phyloP scores from a whole-genome alignment of 2,113 vertebrate genomes.

The Tachysurus vachellii region DNA sequence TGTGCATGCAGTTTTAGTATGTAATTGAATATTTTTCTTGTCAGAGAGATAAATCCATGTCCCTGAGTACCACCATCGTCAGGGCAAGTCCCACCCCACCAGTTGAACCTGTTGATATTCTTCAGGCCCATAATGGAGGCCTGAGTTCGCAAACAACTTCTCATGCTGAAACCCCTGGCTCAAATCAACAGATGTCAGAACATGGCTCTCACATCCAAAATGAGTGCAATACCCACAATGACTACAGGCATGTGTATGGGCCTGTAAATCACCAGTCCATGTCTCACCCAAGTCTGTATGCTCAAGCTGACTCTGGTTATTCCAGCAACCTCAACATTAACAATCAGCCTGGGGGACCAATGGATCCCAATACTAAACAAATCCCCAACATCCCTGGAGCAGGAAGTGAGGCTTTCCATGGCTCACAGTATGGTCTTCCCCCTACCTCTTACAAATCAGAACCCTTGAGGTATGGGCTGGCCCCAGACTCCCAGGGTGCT shows the following conservation, averaged over 20 bases:
- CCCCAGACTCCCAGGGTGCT: constrained; percentile 56
- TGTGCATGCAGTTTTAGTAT: neutral
- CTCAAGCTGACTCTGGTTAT: constrained; percentile 72
- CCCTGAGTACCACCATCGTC: constrained; percentile 90
- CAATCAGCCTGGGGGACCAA: constrained; percentile 53
- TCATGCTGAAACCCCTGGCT: constrained; percentile 3
- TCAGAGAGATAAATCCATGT: constrained; percentile 76
- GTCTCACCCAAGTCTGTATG: constrained; percentile 47
- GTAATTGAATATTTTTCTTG: constrained; percentile 12
- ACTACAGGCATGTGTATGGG: constrained; percentile 33
- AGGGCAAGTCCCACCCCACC: constrained; percentile 80
- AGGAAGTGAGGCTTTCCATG: constrained; percentile 22
- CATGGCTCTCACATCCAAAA: constrained; percentile 60
- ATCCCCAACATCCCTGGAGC: constrained; percentile 51
- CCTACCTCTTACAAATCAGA: constrained; percentile 58
- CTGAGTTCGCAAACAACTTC: constrained; percentile 48
- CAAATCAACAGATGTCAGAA: constrained; percentile 44
- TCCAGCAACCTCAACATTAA: constrained; percentile 72
- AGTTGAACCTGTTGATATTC: constrained; percentile 59
- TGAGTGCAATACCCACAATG: constrained; percentile 58
- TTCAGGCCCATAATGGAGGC: constrained; percentile 26
- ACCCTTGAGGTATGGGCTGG: constrained; percentile 58
- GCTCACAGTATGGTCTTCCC: constrained; percentile 58
- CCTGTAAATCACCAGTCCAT: constrained; percentile 51
- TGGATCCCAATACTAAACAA: constrained; percentile 55